Conservation (phyloP, 1,140 invertebrate species). For the Augochlora pura region DNA sequence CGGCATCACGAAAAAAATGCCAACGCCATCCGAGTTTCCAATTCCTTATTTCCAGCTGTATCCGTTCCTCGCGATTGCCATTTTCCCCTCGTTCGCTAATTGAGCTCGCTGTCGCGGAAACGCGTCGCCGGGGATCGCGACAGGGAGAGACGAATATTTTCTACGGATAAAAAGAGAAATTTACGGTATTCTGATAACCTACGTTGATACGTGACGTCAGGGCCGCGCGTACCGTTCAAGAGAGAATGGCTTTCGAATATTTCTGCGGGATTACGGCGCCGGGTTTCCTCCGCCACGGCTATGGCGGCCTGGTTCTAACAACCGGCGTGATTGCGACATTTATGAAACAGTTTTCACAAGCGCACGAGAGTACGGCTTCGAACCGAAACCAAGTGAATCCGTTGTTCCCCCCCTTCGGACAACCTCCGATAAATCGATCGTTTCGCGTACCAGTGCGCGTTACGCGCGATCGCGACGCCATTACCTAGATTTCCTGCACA, state of each 20-base stretch:
- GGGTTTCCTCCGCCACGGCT: background rate
- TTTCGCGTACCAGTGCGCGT: background rate
- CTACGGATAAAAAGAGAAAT: background rate
- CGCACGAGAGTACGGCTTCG: background rate
- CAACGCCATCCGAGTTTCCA: background rate
- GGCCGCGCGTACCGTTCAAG: background rate
- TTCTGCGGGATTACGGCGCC: background rate
- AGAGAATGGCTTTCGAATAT: constrained; percentile 25
- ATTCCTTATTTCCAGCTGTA: background rate
- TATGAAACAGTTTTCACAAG: too few species aligned
- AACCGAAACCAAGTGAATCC: constrained; percentile 5
- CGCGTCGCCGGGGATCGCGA: background rate
- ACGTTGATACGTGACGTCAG: constrained; percentile 10
- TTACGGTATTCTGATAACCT: background rate
- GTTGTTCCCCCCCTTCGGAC: background rate
- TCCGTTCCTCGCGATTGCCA: background rate
- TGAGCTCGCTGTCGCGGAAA: background rate
- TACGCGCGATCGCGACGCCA: background rate
- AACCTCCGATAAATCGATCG: background rate
- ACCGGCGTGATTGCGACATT: background rate
- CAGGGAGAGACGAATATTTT: background rate
- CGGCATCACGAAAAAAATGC: background rate
- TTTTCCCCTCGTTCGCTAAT: background rate
- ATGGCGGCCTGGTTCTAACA: background rate
- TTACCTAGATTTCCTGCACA: constrained; percentile 10